Evolutionary conservation across 2,888 invertebrate genomes (phyloP).

Genomic region (Vesta saturnalis): DNA sequence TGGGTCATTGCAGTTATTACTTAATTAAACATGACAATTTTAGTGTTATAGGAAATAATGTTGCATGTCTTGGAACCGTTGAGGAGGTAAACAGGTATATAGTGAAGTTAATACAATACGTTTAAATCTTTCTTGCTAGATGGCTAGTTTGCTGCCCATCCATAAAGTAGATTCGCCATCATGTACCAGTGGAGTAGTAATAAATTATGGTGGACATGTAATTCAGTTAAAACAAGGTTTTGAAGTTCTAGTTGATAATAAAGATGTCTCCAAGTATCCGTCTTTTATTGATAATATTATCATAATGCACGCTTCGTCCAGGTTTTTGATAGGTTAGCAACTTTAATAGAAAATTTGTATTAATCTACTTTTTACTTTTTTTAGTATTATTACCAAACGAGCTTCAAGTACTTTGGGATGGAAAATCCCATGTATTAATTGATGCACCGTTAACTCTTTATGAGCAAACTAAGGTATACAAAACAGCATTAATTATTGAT

Average conservation of each 20-base stretch:
- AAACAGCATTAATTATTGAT: not conserved
- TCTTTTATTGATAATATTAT: conserved; percentile 69
- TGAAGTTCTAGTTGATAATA: conserved; percentile 74
- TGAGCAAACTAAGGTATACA: conserved; percentile 71
- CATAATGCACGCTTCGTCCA: conserved; percentile 80
- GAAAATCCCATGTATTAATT: conserved; percentile 82
- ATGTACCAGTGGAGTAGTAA: conserved; percentile 82
- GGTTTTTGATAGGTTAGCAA: conserved; percentile 72
- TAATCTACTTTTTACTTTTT: conserved; percentile 37
- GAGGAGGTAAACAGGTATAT: conserved; percentile 67
- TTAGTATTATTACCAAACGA: conserved; percentile 79
- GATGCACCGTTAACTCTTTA: conserved; percentile 79
- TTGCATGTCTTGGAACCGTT: conserved; percentile 82
- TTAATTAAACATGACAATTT: conserved; percentile 75
- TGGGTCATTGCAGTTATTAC: conserved; percentile 90
- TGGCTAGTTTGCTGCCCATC: conserved; percentile 56
- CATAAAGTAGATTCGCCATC: conserved; percentile 72
- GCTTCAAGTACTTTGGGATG: conserved; percentile 86
- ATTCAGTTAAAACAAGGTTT: conserved; percentile 82
- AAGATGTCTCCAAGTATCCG: conserved; percentile 74
- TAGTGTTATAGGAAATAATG: conserved; percentile 82
- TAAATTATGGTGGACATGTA: conserved; percentile 61
- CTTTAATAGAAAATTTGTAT: not conserved
- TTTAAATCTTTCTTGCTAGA: conserved; percentile 8
- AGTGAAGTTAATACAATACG: not conserved